Conservation (phyloP, 2,113 vertebrate species). For the Nothocercus nigrocapillus region DNA sequence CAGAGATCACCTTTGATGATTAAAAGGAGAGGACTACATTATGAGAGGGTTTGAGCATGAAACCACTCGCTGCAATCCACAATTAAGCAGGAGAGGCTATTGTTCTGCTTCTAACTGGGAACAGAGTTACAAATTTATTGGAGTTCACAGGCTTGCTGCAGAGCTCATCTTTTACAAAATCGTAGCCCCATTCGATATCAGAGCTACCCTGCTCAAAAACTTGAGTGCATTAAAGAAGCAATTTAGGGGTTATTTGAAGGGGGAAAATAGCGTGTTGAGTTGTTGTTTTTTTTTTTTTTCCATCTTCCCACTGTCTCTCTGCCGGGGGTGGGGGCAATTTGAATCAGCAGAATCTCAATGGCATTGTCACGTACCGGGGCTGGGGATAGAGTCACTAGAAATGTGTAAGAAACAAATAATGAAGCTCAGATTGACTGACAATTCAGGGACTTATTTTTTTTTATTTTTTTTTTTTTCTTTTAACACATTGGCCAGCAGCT, state of each 20-base stretch:
- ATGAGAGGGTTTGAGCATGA: conserved; percentile 31
- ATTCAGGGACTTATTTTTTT: background rate
- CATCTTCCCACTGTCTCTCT: conserved; percentile 67
- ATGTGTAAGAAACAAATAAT: conserved; percentile 55
- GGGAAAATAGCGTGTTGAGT: conserved; percentile 63
- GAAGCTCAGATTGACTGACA: conserved; percentile 46
- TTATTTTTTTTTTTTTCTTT: background rate
- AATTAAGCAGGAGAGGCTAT: conserved; percentile 62
- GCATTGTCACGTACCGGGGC: conserved; percentile 25
- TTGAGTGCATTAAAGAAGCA: conserved; percentile 69
- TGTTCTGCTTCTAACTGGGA: conserved; percentile 69
- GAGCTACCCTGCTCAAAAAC: conserved; percentile 49
- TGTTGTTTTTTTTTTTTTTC: conserved; percentile 67
- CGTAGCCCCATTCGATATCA: conserved; percentile 55
- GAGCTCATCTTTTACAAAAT: conserved; percentile 61
- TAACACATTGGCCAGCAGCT: conserved; percentile 33
- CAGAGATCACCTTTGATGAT: conserved; percentile 68
- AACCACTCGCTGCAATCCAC: conserved; percentile 39
- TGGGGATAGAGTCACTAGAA: conserved; percentile 49
- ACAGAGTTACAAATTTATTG: conserved; percentile 56
- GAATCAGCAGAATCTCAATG: conserved; percentile 69
- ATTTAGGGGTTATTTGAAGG: conserved; percentile 74
- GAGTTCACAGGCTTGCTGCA: conserved; percentile 63
- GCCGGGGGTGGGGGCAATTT: conserved; percentile 54
- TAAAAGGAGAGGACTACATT: conserved; percentile 72